A percentile compares a stretch with the other conserved stretches of the same genome.
phyloP scores from a whole-genome alignment of 2,888 invertebrate genomes.

The Orchesellides sinensis region DNA sequence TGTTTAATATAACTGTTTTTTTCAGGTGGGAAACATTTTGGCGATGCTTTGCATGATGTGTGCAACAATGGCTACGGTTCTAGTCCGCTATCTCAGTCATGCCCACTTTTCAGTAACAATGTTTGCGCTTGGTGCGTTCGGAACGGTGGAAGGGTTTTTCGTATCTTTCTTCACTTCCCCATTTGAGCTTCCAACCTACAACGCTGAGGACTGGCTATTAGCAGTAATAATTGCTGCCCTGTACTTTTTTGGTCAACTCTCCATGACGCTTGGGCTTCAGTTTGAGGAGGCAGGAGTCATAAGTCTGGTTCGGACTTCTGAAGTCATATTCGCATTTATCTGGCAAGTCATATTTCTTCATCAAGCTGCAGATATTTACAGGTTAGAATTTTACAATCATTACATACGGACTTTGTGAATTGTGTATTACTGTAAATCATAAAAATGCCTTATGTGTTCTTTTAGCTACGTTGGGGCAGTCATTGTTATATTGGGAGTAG shows the following conservation, averaged over 20 bases:
- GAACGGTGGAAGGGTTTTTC: slow-evolving; percentile 61
- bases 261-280: slow-evolving; percentile 68
- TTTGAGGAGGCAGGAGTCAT: slow-evolving; percentile 70
- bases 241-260: slow-evolving; percentile 68
- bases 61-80: slow-evolving; percentile 64
- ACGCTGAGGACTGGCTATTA: slow-evolving; percentile 57
- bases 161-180: slow-evolving; percentile 41
- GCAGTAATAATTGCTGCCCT: slow-evolving; percentile 53
- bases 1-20: too few species aligned
- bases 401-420: background rate
- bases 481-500: slow-evolving; percentile 47
- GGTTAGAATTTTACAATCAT: slow-evolving; percentile 39
- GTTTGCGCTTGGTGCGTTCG: slow-evolving; percentile 66
- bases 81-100: slow-evolving; percentile 62
- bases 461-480: slow-evolving; percentile 40
- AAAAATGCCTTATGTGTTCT: background rate
- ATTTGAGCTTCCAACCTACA: slow-evolving; percentile 51
- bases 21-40: slow-evolving; percentile 66
- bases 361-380: slow-evolving; percentile 63
- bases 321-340: slow-evolving; percentile 65
- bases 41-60: slow-evolving; percentile 67
- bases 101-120: slow-evolving; percentile 67
- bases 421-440: background rate
- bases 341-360: slow-evolving; percentile 69
- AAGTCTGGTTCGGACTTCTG: slow-evolving; percentile 66